Conservation (phyloP, 2,888 invertebrate genomes). For the Elysia crispata region DNA sequence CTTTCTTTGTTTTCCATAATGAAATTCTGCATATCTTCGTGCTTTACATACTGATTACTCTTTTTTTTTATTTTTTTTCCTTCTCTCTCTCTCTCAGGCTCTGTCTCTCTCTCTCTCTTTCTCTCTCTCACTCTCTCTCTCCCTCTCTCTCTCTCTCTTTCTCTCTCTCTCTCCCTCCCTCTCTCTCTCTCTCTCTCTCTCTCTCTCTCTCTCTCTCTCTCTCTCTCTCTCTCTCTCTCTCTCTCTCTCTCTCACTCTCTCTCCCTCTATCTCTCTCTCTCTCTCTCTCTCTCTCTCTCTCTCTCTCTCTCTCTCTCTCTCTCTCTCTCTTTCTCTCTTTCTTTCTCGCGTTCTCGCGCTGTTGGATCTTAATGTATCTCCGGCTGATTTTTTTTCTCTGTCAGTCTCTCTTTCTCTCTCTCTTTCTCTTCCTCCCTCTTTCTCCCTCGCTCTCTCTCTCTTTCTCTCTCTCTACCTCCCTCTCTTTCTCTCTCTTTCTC, state of each 20-base stretch:
- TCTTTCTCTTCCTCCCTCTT: slow-evolving; percentile 14
- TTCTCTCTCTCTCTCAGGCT: too few species aligned
- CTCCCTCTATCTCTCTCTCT: not conserved
- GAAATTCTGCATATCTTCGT: too few species aligned
- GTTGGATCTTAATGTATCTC: too few species aligned
- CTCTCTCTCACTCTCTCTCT: not conserved
- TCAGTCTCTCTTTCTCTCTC: too few species aligned
- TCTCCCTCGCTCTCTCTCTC: slow-evolving; percentile 12
- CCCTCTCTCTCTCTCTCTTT: slow-evolving; percentile 18
- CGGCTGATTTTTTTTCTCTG: slow-evolving; percentile 1
- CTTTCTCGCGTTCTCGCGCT: not conserved
- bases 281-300: too few species aligned
- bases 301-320: slow-evolving; percentile 9
- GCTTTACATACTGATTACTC: too few species aligned
- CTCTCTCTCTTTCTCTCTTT: not conserved
- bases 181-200: slow-evolving; percentile 6
- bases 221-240: not conserved
- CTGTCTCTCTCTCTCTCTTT: too few species aligned
- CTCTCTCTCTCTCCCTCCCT: slow-evolving; percentile 11
- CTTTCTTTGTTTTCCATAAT: too few species aligned
- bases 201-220: slow-evolving; percentile 9
- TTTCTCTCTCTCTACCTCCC: not conserved
- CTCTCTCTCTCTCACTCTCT: not conserved
- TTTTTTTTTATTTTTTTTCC: too few species aligned
- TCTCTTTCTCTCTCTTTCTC: too few species aligned